A percentile compares a stretch with the other conserved stretches of the same genome.
phyloP scores from a whole-genome alignment of 2,113 vertebrate genomes.

The Ursus arctos region DNA sequence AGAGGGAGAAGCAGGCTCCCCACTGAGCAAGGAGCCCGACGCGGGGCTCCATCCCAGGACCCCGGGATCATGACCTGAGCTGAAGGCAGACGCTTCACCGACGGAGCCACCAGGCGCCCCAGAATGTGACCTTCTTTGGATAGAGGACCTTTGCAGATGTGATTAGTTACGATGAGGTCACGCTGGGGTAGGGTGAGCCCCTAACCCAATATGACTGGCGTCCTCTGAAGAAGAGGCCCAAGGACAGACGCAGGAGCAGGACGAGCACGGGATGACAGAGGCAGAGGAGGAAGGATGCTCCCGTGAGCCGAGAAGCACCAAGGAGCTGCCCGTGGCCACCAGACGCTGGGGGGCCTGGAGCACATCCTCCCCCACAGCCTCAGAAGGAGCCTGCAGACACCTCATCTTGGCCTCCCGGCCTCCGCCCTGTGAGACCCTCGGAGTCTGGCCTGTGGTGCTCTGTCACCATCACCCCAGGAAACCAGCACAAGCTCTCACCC shows the following conservation, averaged over 20 bases:
- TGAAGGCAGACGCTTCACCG: too few species aligned
- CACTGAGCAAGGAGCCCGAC: neutral
- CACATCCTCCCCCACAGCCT: neutral
- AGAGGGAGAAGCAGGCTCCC: neutral
- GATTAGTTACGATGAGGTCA: neutral
- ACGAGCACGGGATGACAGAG: rapidly evolving
- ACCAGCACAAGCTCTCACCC: neutral
- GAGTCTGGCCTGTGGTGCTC: rapidly evolving
- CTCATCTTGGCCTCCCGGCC: neutral
- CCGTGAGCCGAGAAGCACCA: rapidly evolving
- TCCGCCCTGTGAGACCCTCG: neutral
- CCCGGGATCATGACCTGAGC: too few species aligned
- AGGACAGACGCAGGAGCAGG: too few species aligned
- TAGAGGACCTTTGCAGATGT: neutral
- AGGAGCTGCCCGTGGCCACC: neutral
- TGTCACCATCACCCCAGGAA: neutral
- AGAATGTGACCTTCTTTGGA: neutral
- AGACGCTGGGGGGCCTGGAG: neutral
- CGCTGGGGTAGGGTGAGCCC: neutral
- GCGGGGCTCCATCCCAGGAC: too few species aligned
- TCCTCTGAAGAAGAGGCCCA: neutral
- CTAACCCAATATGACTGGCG: neutral
- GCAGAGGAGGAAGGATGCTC: too few species aligned
- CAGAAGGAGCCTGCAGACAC: neutral
- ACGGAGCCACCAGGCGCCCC: neutral